Base-by-base conservation (phyloP, 2,888 invertebrate genomes). In the Plebejus melissa region DNA sequence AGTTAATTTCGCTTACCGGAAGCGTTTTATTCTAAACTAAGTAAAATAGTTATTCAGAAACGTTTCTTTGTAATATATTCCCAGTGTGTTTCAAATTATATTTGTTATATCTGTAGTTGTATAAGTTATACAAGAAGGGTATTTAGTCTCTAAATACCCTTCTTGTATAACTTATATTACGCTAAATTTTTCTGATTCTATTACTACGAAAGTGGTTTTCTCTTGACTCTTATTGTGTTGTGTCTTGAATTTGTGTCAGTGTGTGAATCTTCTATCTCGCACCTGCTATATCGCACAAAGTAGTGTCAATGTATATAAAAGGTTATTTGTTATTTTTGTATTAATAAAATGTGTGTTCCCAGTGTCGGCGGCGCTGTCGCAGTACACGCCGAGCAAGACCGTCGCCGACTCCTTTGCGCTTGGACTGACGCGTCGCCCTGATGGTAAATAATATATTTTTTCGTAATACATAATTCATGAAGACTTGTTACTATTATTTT, bases 351-450 rank as follows among this genome's bases (percentile, higher is more conserved):
- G 70, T 78, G 71, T 74, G 74, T 74, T 74, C 77, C 69, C 84
- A 82, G 97, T 96, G 79, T 96, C 96, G 86, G 97, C 97, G 80
- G 96, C 95, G 83, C 94, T 98, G 87, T 95, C 96, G 79, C 96
- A 95, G 85, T 98, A 98, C 94, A 97, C 97, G 83, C 98, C 98
- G 77, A 95, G 96, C 93, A 96, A 97, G 94, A 95, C 94, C 94
- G 80, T 93, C 94, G 82, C 95, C 90, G 83, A 94, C 95, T 93
- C 95, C 78, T 98, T 97, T 94, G 96, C 97, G 91, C 94, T 97
- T 78, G 98, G 98, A 75, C 95, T 97, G 97, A 79, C 94, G 96
- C 83, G 94, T 94, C 76, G 87, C 91, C 85, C 84, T 74, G 79
- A 76, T 75, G 80, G 57, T 75, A 7, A 22, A 28, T 28, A 22